A percentile compares a stretch with the other conserved stretches of the same genome.
These are phyloP conservation scores for Coptodon rendalli DNA, from an alignment of 2,113 vertebrate genomes.

Conservation along the genomic window DNA sequence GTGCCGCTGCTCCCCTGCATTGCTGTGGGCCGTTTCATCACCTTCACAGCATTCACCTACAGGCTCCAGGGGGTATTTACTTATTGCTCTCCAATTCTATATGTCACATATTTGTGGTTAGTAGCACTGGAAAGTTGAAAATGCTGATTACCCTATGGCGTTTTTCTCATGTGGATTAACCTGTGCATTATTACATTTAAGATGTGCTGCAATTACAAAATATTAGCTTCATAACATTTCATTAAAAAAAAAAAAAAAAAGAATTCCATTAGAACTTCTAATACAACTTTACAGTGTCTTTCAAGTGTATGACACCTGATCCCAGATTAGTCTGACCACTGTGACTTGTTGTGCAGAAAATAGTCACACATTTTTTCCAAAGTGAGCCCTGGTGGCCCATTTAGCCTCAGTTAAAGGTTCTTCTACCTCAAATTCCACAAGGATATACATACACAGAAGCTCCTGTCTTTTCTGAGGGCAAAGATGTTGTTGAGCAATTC, in stretches of 20 bases:
- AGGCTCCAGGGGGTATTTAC: not conserved
- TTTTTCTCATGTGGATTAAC: not conserved
- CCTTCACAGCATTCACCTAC: not conserved
- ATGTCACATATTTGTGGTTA: not conserved
- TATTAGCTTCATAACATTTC: not conserved
- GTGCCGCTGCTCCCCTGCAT: not conserved
- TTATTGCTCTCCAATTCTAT: not conserved
- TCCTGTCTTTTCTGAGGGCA: conserved; percentile 38
- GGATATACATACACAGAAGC: not conserved
- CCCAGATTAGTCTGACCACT: not conserved
- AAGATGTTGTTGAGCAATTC: conserved; percentile 43
- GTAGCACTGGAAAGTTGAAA: not conserved
- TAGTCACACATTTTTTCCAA: not conserved
- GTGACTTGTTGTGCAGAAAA: not conserved
- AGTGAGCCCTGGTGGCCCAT: conserved; percentile 9
- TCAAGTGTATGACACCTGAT: not conserved
- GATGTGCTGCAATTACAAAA: not conserved
- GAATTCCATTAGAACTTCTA: not conserved
- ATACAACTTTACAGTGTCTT: not conserved
- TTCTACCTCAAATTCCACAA: not conserved
- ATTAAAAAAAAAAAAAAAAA: not conserved
- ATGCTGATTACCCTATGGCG: not conserved
- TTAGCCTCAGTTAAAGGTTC: conserved; percentile 19
- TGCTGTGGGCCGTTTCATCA: accelerated
- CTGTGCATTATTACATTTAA: not conserved